Evolutionary conservation across 2,113 vertebrate species (phyloP), one percentile per base, ranked within the genome.

Genomic region (Thamnophis sirtalis): DNA sequence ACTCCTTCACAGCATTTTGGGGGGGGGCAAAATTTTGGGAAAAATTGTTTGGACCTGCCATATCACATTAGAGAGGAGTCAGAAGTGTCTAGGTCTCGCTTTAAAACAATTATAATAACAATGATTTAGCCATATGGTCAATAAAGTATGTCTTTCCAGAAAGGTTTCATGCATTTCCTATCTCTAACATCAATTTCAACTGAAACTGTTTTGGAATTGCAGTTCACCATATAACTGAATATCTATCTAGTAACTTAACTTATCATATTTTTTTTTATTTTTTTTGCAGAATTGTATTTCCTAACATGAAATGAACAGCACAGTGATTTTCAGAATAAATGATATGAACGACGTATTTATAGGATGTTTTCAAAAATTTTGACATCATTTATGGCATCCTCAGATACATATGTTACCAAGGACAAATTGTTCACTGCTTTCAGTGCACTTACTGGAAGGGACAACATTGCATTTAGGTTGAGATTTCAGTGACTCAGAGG

Each of bases 31-130:
- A 97, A 92, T 97, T 97, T 96, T 96, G 94, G 95, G 94, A 96
- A 97, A 94, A 97, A 97, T 96, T 86, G 84, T 95, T 68, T 92
- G 95, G 94, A 96, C 96, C 96, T 97, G 94, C 95, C 95, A 96
- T 95, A 97, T 97, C 97, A 97, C 98, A 97, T 97, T 97, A 97
- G 96, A 97, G 94, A 96, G 96, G 95, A 97, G 95, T 97, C 96
- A 97, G 96, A 96, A 96, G 96, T 97, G 94, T 97, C 96, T 97
- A 98, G 97, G 95, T 97, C 95, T 95, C 96, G 95, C 96, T 97
- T 98, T 97, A 97, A 98, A 97, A 97, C 96, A 98, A 97, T 96
- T 96, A 97, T 96, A 95, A 96, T 96, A 97, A 96, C 94, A 97
- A 96, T 96, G 97, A 97, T 95, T 97, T 97, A 97, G 96, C 94